phyloP scores from a whole-genome alignment of 2,113 vertebrate species.

The Megalops atlanticus region DNA sequence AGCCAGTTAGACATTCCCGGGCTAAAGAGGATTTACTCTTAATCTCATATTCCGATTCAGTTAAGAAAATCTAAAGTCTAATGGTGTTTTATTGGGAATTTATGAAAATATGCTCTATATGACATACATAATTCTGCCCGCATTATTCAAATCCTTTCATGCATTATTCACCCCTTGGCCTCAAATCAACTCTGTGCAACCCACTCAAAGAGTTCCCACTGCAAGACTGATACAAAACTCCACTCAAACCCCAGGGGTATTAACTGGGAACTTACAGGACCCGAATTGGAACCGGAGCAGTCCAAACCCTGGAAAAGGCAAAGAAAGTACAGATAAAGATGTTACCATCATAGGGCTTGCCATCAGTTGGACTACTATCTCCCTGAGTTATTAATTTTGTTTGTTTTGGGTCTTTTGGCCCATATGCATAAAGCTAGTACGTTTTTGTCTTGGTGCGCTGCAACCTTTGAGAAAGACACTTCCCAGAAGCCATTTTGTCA shows the following conservation, averaged over 20 bases:
- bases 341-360: background rate
- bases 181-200: background rate
- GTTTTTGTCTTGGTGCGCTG: too few relatives aligned
- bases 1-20: background rate
- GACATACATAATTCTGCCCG: background rate
- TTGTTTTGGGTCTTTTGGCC: background rate
- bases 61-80: background rate
- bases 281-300: conserved; percentile 60
- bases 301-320: conserved; percentile 66
- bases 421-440: background rate
- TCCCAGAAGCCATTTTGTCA: too few relatives aligned
- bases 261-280: conserved; percentile 43
- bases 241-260: background rate
- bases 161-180: background rate
- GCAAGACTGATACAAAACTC: too few relatives aligned
- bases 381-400: background rate
- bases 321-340: conserved; percentile 2
- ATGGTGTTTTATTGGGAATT: background rate
- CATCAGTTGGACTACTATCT: background rate
- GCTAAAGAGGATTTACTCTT: background rate
- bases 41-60: background rate
- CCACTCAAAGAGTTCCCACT: background rate
- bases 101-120: background rate
- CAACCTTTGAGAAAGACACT: too few relatives aligned
- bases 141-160: background rate